Percentiles rank a stretch among this genome's conserved stretches.
phyloP scores from a whole-genome alignment of 92 coral and sea anemone genomes.

The Heliopora coerulea region DNA sequence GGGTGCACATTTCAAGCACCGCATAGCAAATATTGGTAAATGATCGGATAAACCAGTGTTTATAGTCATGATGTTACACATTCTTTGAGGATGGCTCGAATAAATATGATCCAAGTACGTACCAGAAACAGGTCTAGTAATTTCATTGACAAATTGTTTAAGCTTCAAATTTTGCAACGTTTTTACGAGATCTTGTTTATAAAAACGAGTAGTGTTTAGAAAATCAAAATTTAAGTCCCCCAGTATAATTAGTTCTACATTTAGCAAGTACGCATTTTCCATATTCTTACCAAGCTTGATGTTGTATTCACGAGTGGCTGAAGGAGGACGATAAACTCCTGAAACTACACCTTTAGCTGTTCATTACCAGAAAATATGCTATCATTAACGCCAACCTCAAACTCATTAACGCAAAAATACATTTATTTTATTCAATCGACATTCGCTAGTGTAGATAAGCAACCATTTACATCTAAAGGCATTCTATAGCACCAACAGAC shows the following conservation, averaged over 20 bases:
- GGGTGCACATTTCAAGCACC: too few species aligned
- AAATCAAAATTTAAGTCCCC: neutral
- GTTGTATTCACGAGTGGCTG: neutral
- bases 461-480: too few species aligned
- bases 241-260: neutral
- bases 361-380: too few species aligned
- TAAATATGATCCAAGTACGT: neutral
- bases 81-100: neutral
- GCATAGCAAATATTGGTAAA: too few species aligned
- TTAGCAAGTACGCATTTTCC: neutral
- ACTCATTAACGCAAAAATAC: too few species aligned
- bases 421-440: too few species aligned
- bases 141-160: neutral
- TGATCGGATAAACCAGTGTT: too few species aligned
- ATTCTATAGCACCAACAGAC: too few species aligned
- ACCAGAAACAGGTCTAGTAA: neutral
- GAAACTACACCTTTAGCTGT: too few species aligned
- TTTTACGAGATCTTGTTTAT: slow-evolving; percentile 41
- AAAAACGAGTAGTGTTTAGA: neutral
- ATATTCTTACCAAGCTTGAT: neutral
- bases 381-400: too few species aligned
- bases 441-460: too few species aligned
- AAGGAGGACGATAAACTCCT: neutral
- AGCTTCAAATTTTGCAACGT: slow-evolving; percentile 23
- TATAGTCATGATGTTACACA: neutral